Base-by-base conservation (phyloP, 2,797 vertebrate genomes). In the Ceyx erithaca region DNA sequence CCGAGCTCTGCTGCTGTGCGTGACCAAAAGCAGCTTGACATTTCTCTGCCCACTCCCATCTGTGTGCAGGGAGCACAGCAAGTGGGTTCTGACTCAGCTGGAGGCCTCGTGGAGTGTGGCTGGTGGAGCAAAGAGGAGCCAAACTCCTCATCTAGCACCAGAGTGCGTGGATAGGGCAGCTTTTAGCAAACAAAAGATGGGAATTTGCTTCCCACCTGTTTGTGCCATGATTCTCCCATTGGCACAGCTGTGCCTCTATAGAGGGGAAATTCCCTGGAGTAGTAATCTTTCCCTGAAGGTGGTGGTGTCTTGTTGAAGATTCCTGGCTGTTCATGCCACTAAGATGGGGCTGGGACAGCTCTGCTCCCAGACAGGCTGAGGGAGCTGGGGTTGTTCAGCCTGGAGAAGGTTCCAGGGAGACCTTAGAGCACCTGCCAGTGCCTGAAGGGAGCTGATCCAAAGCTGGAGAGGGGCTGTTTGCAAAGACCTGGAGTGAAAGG, bases 1-100 rank as follows among this genome's bases (percentile, higher is more conserved):
- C 84, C 20, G 58, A 87, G 76, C 76, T 90, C 40, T 0, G 3
- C 55, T 93, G 90, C 64, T 87, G 66, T 94, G 87, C 66, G 62
- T 95, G 94, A 93, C 92, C 92, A 71, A 80, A 77, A 17, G 41
- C 35, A 93, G 51, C 46, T 68, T 96, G 95, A 93, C 92, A 95
- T 96, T 95, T 96, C 92, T 37, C 79, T 95, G 93, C 94, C 95
- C 64, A 95, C 94, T 94, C 92, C 93, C 93, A 92, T 95, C 95
- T 95, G 94, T 64, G 88, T 35, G 37, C 6, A 5, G 0, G 0
- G 80, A 76, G 86, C 95, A n/a, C 82, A 52, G 85, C 3, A 2
- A 82, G 87, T 2, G 3, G 54, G 72, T 45, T 62, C 71, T 92
- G 90, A 89, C 93, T 94, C 93, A 95, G 93, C 90, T 93, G 92